Evolutionary conservation across 2,888 invertebrate genomes (phyloP).

Genomic region (Argyra leucocephala): DNA sequence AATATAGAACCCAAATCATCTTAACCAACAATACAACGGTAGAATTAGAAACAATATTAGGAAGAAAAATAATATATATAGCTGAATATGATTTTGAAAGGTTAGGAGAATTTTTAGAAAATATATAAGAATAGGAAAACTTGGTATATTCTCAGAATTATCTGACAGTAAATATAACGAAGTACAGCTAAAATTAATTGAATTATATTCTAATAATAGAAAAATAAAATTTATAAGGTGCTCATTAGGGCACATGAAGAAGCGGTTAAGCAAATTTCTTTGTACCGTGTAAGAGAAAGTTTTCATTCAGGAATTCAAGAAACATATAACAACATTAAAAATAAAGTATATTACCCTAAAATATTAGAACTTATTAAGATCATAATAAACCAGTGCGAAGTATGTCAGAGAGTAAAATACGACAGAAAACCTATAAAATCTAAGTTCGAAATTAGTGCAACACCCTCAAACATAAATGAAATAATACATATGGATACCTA

Average conservation of each 20-base stretch:
- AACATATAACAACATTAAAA: too few relatives aligned
- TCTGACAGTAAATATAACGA: constrained; percentile 17
- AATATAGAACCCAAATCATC: constrained; percentile 14
- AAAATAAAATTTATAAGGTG: constrained; percentile 22
- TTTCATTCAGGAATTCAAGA: too few relatives aligned
- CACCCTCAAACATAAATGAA: too few relatives aligned
- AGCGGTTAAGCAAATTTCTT: too few relatives aligned
- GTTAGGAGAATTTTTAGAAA: constrained; percentile 14
- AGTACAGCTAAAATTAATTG: constrained; percentile 21
- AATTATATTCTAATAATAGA: constrained; percentile 18
- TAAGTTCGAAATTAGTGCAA: too few relatives aligned
- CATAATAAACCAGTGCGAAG: too few relatives aligned
- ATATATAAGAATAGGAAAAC: constrained; percentile 14
- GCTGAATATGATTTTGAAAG: constrained; percentile 17
- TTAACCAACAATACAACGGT: constrained; percentile 11
- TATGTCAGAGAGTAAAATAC: too few relatives aligned
- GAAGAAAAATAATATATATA: constrained; percentile 11
- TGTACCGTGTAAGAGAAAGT: too few relatives aligned
- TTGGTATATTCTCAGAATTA: constrained; percentile 21
- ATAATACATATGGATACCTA: too few relatives aligned
- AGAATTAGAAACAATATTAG: constrained; percentile 9
- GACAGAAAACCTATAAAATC: too few relatives aligned
- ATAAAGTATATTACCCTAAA: too few relatives aligned
- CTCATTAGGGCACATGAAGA: constrained; percentile 14
- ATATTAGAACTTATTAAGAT: too few relatives aligned